Base-by-base conservation (phyloP, 1,140 invertebrate species). In the Agrypnia vestita region DNA sequence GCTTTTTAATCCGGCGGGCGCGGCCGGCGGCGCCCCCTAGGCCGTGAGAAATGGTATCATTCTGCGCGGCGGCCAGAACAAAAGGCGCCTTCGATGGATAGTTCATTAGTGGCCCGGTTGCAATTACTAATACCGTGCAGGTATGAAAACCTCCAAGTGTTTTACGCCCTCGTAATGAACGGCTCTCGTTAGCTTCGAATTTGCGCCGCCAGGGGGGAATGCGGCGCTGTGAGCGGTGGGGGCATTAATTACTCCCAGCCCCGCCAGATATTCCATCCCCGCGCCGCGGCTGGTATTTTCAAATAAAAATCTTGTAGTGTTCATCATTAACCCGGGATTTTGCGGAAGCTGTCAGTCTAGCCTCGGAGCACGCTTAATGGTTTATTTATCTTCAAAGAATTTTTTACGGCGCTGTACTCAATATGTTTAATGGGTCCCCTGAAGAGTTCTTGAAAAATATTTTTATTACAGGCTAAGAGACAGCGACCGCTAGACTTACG, bases 171-270 rank as follows among this genome's bases (percentile, higher is more conserved):
- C 61, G 35, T 64, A 64, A 64, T 64, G 25, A 64, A 64, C 61
- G 61, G 61, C 61, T 64, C 61, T 64, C 61, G 61, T 64, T 64
- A 64, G 61, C 61, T 64, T 64, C 61, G 35, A 64, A 64, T 64
- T 64, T 64, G 35, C 61, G 35, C 61, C 61, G 61, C 61, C 61
- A 64, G 61, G 61, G 19, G 59, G 61, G 61, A 64, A 64, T 64
- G 61, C 61, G 61, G 61, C 61, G 61, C 61, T 12, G 35, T 11
- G 61, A 64, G 25, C 61, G 61, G 61, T 15, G 61, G 55, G 15
- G 61, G 61, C 25, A 64, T 43, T 43, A 35, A 64, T 64, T 64
- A 64, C 61, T 12, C 25, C 4, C 19, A 43, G 61, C 25, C 61
- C 61, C 19, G 12, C 55, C 55, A 21, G 55, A 59, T 59, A 59